Evolutionary conservation across 2,888 invertebrate genomes (phyloP).

Genomic region (Cephonodes hylas): DNA sequence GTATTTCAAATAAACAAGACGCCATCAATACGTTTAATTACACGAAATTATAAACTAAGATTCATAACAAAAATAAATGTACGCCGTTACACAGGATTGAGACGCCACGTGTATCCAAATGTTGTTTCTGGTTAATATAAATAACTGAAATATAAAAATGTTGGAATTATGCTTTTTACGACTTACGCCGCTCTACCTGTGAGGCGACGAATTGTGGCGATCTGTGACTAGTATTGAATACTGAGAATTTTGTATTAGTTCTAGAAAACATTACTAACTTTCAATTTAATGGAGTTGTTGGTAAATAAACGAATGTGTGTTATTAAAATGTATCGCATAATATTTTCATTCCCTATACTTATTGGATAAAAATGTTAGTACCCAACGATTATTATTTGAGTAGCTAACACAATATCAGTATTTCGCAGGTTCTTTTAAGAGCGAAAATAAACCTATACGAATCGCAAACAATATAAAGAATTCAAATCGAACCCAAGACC

Average conservation of each 20-base stretch:
- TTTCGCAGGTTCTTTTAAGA: too few species aligned
- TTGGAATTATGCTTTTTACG: slow-evolving; percentile 17
- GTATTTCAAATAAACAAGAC: slow-evolving; percentile 1
- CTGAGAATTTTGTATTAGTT: background rate
- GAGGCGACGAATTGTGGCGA: slow-evolving; percentile 5
- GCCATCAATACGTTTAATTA: slow-evolving; percentile 16
- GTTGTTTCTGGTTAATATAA: slow-evolving; percentile 69
- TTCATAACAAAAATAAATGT: slow-evolving; percentile 17
- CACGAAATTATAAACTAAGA: slow-evolving; percentile 27
- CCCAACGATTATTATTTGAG: background rate
- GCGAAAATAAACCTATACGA: too few species aligned
- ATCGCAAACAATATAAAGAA: too few species aligned
- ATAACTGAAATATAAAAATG: slow-evolving; percentile 59
- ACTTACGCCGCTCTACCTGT: slow-evolving; percentile 20
- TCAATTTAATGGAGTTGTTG: too few species aligned
- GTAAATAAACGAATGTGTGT: too few species aligned
- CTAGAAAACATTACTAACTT: too few species aligned
- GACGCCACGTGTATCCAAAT: slow-evolving; percentile 69
- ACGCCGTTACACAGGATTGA: slow-evolving; percentile 44
- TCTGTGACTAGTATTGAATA: background rate
- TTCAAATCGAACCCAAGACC: background rate
- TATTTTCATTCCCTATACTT: too few species aligned
- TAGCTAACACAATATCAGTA: too few species aligned
- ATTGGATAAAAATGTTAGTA: too few species aligned
- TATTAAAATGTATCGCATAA: too few species aligned